Evolutionary conservation across 2,888 invertebrate species (phyloP).

Genomic region (Cosmopolites sordidus): DNA sequence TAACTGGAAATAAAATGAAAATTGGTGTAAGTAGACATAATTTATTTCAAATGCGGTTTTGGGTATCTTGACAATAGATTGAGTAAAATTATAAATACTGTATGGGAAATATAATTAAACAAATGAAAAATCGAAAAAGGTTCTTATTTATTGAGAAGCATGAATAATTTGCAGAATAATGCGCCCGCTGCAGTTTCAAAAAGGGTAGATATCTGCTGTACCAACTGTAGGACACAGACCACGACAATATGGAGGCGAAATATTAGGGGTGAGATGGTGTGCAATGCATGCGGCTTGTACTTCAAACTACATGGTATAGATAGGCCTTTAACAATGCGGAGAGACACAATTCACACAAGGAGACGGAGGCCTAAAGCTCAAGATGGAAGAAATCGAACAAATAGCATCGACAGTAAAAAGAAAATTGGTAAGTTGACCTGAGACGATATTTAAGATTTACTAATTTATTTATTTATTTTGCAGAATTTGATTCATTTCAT

Average conservation of each 20-base stretch:
- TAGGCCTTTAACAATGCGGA: constrained; percentile 90
- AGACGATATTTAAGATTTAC: neutral
- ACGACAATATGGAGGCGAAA: constrained; percentile 98
- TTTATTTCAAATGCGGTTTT: neutral
- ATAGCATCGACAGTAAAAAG: constrained; percentile 16
- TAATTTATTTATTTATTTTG: neutral
- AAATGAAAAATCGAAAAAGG: neutral
- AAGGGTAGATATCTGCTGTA: constrained; percentile 83
- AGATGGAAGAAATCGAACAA: constrained; percentile 11
- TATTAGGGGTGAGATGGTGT: constrained; percentile 95
- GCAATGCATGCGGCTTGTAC: constrained; percentile 97
- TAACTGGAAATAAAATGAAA: constrained; percentile 43
- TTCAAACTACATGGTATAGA: constrained; percentile 94
- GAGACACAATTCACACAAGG: constrained; percentile 93
- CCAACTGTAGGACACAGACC: constrained; percentile 95
- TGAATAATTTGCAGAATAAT: constrained; percentile 8
- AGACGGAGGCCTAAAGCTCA: constrained; percentile 79
- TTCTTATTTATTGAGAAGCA: neutral
- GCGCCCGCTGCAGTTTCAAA: constrained; percentile 42
- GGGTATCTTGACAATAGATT: no score
- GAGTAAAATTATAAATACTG: no score
- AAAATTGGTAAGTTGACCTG: constrained; percentile 12
- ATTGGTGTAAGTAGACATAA: constrained; percentile 29
- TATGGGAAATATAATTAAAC: no score
- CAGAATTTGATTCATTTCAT: constrained; percentile 8